Conservation (phyloP, 1,140 invertebrate genomes). For the Colletes gigas region DNA sequence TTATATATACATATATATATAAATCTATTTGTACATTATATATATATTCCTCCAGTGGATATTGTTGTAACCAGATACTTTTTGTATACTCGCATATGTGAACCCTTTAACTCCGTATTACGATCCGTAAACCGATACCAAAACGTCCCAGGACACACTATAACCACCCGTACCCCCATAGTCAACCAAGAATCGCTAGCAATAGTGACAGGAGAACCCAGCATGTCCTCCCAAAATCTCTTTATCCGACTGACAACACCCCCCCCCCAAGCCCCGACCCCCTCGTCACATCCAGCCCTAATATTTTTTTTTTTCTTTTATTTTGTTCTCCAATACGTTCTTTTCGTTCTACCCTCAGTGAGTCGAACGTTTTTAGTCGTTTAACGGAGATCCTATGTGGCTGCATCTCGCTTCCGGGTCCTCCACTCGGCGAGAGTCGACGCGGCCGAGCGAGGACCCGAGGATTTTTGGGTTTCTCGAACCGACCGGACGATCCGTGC, state of each 20-base stretch:
- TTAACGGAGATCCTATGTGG: constrained; percentile 52
- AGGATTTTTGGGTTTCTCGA: constrained; percentile 28
- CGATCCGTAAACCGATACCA: constrained; percentile 23
- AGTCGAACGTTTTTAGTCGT: constrained; percentile 51
- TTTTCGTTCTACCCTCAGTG: constrained; percentile 34
- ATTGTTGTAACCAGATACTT: constrained; percentile 62
- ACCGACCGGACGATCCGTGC: constrained; percentile 36
- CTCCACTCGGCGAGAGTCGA: constrained; percentile 37
- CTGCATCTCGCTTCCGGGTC: constrained; percentile 52
- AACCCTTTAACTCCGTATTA: constrained; percentile 44
- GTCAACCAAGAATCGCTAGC: constrained; percentile 76
- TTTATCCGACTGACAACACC: constrained; percentile 27
- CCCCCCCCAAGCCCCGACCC: not conserved
- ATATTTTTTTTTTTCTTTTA: constrained; percentile 2
- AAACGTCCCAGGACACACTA: constrained; percentile 59
- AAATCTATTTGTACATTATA: constrained; percentile 59
- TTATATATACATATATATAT: constrained; percentile 60
- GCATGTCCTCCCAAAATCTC: constrained; percentile 70
- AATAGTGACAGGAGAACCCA: constrained; percentile 81
- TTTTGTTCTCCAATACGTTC: constrained; percentile 4
- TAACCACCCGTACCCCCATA: constrained; percentile 43
- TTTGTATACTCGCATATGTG: constrained; percentile 60
- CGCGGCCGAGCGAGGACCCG: constrained; percentile 30
- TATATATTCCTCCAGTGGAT: constrained; percentile 56
- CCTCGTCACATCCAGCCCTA: no score